phyloP scores from a whole-genome alignment of 2,888 invertebrate genomes.

The Atrina japonica region DNA sequence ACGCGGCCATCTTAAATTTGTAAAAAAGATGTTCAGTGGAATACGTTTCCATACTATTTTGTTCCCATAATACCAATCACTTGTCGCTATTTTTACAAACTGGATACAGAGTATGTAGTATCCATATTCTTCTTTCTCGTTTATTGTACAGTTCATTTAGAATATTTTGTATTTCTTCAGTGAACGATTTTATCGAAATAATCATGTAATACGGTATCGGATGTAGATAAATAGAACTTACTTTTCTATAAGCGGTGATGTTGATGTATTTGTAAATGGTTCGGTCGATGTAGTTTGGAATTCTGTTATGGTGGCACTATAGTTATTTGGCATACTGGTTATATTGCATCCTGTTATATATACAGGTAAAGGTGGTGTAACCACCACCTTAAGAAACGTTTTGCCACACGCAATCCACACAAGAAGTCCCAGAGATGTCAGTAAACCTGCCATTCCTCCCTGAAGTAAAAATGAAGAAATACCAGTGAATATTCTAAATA shows the following conservation, averaged over 20 bases:
- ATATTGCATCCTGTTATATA: conserved; percentile 29
- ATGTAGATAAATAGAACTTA: neutral
- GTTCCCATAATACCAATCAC: no score
- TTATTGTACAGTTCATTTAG: no score
- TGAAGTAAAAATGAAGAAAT: conserved; percentile 2
- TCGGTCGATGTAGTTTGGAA: neutral
- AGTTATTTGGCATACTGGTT: conserved; percentile 1
- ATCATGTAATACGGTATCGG: no score
- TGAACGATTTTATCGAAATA: no score
- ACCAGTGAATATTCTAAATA: no score
- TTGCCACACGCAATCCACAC: conserved; percentile 33
- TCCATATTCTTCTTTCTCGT: no score
- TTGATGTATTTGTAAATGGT: neutral
- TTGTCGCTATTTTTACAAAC: no score
- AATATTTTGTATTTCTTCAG: no score
- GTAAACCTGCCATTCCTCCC: conserved; percentile 35
- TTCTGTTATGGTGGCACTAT: conserved; percentile 1
- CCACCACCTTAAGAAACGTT: conserved; percentile 26
- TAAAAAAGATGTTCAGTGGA: no score
- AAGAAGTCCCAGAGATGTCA: conserved; percentile 30
- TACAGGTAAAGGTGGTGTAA: conserved; percentile 25
- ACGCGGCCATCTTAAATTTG: no score
- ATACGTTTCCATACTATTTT: no score
- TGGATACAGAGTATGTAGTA: no score
- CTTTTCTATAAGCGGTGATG: neutral